These are phyloP conservation scores for Cheilosia urbana DNA, from an alignment of 2,888 invertebrate species.

Conservation along the genomic window DNA sequence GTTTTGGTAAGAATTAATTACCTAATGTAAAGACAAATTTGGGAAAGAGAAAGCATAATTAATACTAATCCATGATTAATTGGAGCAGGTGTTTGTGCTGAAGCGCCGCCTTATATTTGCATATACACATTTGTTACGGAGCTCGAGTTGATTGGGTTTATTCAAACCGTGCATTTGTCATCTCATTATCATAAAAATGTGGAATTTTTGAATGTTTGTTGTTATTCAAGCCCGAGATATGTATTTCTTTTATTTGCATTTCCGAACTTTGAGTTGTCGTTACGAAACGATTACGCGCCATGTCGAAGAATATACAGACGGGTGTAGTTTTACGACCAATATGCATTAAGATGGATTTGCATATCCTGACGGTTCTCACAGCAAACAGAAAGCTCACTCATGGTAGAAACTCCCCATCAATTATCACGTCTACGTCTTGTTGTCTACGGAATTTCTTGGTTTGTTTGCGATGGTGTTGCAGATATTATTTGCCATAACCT, in stretches of 20 bases:
- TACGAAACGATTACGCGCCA: too few species aligned
- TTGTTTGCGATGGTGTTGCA: not conserved
- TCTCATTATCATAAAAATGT: slow-evolving; percentile 56
- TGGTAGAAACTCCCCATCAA: not conserved
- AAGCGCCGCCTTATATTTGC: not conserved
- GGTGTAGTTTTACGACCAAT: too few species aligned
- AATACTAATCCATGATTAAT: slow-evolving; percentile 43
- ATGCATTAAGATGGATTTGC: too few species aligned
- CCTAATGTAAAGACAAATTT: slow-evolving; percentile 24
- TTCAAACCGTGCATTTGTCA: slow-evolving; percentile 11
- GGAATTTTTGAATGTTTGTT: slow-evolving; percentile 36
- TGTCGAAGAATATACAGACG: too few species aligned
- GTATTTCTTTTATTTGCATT: slow-evolving; percentile 33
- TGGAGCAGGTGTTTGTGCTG: not conserved
- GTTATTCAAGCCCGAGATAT: not conserved
- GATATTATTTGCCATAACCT: slow-evolving; percentile 16
- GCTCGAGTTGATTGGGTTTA: not conserved
- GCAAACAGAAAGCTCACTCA: too few species aligned
- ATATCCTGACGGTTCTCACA: too few species aligned
- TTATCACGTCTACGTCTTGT: not conserved
- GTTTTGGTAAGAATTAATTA: slow-evolving; percentile 41
- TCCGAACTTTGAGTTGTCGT: not conserved
- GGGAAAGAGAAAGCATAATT: slow-evolving; percentile 54
- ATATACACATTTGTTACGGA: not conserved
- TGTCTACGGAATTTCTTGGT: not conserved